These are phyloP conservation scores for Callimorpha dominula DNA, from an alignment of 2,888 invertebrate species.

Conservation along the genomic window DNA sequence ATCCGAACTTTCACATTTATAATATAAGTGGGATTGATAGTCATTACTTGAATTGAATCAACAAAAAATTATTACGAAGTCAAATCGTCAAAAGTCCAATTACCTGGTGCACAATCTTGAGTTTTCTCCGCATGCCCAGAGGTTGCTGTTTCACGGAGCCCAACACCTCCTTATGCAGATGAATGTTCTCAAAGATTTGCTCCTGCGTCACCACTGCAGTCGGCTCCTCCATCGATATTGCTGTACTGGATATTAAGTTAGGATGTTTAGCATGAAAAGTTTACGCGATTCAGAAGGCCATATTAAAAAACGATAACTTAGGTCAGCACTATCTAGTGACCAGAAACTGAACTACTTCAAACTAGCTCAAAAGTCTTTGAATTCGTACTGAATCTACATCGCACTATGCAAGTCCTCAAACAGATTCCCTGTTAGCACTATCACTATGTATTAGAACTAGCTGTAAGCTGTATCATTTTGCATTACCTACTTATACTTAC, in stretches of 20 bases:
- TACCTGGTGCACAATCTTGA: conserved; percentile 92
- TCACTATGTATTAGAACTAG: too few relatives aligned
- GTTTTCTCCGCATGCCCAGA: conserved; percentile 93
- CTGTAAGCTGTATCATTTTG: too few relatives aligned
- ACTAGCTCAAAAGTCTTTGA: background rate
- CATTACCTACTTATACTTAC: too few relatives aligned
- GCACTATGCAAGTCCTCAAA: too few relatives aligned
- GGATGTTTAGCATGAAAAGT: background rate
- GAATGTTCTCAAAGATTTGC: conserved; percentile 96
- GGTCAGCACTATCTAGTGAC: too few relatives aligned
- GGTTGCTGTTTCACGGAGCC: conserved; percentile 95
- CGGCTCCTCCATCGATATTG: conserved; percentile 91
- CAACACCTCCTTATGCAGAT: conserved; percentile 96
- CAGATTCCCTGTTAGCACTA: too few relatives aligned
- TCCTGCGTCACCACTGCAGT: conserved; percentile 91
- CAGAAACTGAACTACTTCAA: background rate
- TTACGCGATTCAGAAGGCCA: background rate
- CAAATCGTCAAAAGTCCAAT: too few relatives aligned
- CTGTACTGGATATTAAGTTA: conserved; percentile 85
- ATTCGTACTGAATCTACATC: too few relatives aligned
- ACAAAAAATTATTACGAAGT: too few relatives aligned
- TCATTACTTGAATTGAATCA: too few relatives aligned
- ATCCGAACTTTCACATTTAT: too few relatives aligned
- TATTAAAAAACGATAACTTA: background rate
- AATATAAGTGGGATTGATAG: too few relatives aligned